Evolutionary conservation across 2,888 invertebrate species (phyloP).

Genomic region (Coelopa pilipes): DNA sequence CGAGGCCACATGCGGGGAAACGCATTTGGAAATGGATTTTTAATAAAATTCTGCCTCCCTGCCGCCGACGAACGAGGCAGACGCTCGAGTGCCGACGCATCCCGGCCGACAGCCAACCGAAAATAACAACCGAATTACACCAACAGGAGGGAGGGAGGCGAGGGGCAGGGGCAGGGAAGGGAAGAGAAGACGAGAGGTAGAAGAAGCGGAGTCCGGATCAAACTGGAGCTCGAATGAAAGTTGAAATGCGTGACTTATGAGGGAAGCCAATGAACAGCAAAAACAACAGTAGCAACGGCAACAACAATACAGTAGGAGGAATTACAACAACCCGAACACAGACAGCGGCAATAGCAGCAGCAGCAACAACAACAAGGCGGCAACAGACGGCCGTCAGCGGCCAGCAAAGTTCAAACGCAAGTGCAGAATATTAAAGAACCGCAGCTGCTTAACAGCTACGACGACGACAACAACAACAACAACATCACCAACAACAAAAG

Average conservation of each 20-base stretch:
- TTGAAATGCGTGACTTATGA: slow-evolving; percentile 9
- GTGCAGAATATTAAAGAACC: slow-evolving; percentile 13
- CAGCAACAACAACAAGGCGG: too few species aligned
- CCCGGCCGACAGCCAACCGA: too few species aligned
- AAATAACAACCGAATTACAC: too few species aligned
- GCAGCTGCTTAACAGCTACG: neutral
- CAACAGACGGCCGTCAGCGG: too few species aligned
- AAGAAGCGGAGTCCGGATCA: neutral
- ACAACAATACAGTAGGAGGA: neutral
- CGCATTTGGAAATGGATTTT: too few species aligned
- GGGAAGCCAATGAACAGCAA: neutral
- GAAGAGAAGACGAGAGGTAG: too few species aligned
- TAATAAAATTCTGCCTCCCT: too few species aligned
- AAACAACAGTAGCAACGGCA: neutral
- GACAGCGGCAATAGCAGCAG: neutral
- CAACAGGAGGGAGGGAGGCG: too few species aligned
- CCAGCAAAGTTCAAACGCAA: slow-evolving; percentile 5
- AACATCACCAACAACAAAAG: neutral
- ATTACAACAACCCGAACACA: neutral
- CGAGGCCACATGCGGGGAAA: too few species aligned
- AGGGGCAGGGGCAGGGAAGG: too few species aligned
- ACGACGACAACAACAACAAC: slow-evolving; percentile 16
- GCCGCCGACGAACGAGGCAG: too few species aligned
- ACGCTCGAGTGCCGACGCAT: too few species aligned
- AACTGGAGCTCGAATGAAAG: slow-evolving; percentile 9